Conservation (phyloP, 2,888 invertebrate genomes). For the Plagiodera versicolora region DNA sequence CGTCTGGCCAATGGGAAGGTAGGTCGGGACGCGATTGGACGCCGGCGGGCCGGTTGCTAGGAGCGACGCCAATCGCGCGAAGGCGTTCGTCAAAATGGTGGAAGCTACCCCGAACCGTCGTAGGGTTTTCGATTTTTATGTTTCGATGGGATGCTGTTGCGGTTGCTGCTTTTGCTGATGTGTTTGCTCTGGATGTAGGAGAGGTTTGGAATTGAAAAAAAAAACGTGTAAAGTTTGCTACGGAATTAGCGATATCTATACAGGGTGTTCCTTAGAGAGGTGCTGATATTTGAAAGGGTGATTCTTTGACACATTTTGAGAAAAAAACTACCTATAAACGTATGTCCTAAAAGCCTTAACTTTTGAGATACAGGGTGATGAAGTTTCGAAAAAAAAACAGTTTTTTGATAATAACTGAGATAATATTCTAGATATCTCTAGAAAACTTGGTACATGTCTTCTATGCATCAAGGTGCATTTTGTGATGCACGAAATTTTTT, state of each 20-base stretch:
- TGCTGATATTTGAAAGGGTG: too few species aligned
- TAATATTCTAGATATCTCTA: too few species aligned
- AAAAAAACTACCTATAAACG: too few species aligned
- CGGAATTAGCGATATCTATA: constrained; percentile 29
- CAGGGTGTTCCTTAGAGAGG: constrained; percentile 30
- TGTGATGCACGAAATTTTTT: too few species aligned
- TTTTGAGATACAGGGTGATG: too few species aligned
- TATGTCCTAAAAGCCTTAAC: too few species aligned
- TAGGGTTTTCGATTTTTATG: constrained; percentile 56
- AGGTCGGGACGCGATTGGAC: constrained; percentile 49
- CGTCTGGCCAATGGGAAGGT: constrained; percentile 45
- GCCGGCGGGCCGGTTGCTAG: constrained; percentile 46
- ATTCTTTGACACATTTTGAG: too few species aligned
- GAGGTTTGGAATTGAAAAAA: constrained; percentile 8
- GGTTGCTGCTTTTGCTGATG: constrained; percentile 40
- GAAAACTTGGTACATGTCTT: too few species aligned
- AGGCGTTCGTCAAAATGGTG: constrained; percentile 51
- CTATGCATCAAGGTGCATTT: too few species aligned
- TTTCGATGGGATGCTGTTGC: constrained; percentile 51
- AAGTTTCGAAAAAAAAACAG: too few species aligned
- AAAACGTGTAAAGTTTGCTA: constrained; percentile 21
- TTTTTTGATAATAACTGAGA: too few species aligned
- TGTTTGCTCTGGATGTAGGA: too few species aligned
- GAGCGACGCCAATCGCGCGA: constrained; percentile 55
- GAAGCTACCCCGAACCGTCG: constrained; percentile 48